Base-by-base conservation (phyloP, 2,797 vertebrate genomes). In the Falco rusticolus region DNA sequence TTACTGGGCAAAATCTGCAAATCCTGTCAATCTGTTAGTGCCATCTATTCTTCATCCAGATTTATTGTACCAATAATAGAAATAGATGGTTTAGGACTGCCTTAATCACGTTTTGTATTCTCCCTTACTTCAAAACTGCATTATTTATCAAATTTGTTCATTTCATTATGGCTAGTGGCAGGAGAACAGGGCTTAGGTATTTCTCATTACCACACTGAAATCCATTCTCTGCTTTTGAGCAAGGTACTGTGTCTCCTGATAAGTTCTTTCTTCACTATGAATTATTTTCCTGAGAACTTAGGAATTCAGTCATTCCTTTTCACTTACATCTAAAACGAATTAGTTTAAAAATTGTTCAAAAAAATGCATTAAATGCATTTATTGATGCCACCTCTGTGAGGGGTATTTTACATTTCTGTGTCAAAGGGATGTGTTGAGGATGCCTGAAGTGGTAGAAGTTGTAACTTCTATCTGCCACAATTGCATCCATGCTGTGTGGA, bases 1-100 rank as follows among this genome's bases (percentile, higher is more conserved):
- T 94, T 87, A 82, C 64, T 83, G 60, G 65, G 39, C 48, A 39
- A 79, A 90, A 66, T 93, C 64, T 88, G 57, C 60, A 93, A 96
- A 93, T 94, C 64, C 15, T 83, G 69, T 74, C 83, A 80, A 10
- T 80, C 92, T 85, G 21, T 93, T 87, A 91, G 69, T 84, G 53
- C 59, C 10, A 76, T 54, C 13, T 50, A 31, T 89, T 72, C 75
- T 72, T 84, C 82, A 75, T 71, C 72, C 69, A 54, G 75, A 89
- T 15, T 90, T 92, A 83, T 4, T 68, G 29, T 77, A 74, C 47
- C 56, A 80, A 11, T 80, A 85, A 77, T 72, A 93, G 75, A 92
- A 87, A 84, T 69, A 86, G 48, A 86, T 94, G 63, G 51, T 72
- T 91, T 90, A 82, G 34, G 39, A n/a, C 34, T 72, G 56, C 79